Evolutionary conservation across 2,113 vertebrate species (phyloP), one percentile per base, ranked within the genome.

Genomic region (Anolis carolinensis): DNA sequence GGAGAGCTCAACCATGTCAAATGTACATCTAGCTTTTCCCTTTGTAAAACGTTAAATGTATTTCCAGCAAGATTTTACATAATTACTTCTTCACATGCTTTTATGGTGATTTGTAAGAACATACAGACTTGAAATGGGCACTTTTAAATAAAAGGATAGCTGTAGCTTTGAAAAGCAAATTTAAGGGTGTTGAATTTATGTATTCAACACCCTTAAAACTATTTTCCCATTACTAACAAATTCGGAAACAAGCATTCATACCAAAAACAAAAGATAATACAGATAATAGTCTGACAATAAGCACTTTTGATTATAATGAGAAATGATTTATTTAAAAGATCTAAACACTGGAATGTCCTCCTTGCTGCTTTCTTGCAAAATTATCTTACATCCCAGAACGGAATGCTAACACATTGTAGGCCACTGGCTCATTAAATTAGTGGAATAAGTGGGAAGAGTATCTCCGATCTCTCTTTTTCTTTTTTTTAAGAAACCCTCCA

Each of bases 381-480:
- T 11, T 71, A 44, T n/a, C 70, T 71, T 70, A 34, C 30, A 62
- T 18, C 13, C 36, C n/a, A 79, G 84, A 75, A n/a, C 7, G 4
- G 9, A 85, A 1, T 71, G 62, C 1, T 81, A 77, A 55, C 50
- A 70, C 77, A 63, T 4, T 81, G 68, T 73, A 63, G 70, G 3
- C 21, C 3, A 23, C 30, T 73, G 59, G 72, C 21, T 34, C 65
- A 0, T 0, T 74, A 76, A 80, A 20, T 20, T 55, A 0, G n/a
- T 72, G 74, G 7, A 34, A 79, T 71, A n/a, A 52, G 89, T 83
- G 25, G 86, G 74, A 91, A 87, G 76, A 85, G 48, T 91, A 81
- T 0, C 30, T 84, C 87, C 39, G 39, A 44, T 44, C 2, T 44
- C 90, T 88, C 25, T 68, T 68, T 81, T 81, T 27, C 50, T 36